Base-by-base conservation (phyloP, 1,140 invertebrate genomes). In the Drosophila orena region DNA sequence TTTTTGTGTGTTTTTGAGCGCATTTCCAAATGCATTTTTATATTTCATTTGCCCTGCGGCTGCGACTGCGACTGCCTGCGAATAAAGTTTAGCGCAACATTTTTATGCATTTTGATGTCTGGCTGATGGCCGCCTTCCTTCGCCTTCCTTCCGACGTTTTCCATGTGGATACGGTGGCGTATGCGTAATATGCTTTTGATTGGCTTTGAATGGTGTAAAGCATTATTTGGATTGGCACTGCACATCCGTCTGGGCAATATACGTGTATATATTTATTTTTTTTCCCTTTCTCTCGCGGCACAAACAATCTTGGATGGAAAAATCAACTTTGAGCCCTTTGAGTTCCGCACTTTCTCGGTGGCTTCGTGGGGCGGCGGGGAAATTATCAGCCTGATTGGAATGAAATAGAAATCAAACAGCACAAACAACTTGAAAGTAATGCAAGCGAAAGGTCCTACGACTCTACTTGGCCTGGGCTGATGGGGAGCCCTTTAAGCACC, bases 111-210 rank as follows among this genome's bases (percentile, higher is more conserved):
- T 78, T 78, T 81, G 78, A 70, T 78, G 66, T 75, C 64, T 74
- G 78, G 53, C 43, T 81, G 78, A 70, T 78, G 66, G 70, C 64
- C 70, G 10, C 22, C 15, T n/a, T 14, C 20, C 38, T 30, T 8
- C 11, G 2, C 12, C 20, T 47, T 14, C 3, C 22, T 24, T 4
- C 22, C 22, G 30, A 17, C 22, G 59, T 50, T 55, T 35, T 57
- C 49, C 60, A 30, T 17, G 12, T 38, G 56, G 59, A 15, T 22
- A 64, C 49, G 61, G 49, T 55, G 68, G 78, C 83, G 79, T 88
- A 88, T 88, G 69, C 70, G 83, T 88, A 88, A 86, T 86, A 83
- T 88, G 79, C 79, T 72, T 86, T 86, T 86, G 80, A 86, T 86
- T 86, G 84, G 83, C 60, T 86, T 81, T 71, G 69, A 75, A 77